Conservation (phyloP, 2,113 vertebrate genomes). For the Hippocampus zosterae region DNA sequence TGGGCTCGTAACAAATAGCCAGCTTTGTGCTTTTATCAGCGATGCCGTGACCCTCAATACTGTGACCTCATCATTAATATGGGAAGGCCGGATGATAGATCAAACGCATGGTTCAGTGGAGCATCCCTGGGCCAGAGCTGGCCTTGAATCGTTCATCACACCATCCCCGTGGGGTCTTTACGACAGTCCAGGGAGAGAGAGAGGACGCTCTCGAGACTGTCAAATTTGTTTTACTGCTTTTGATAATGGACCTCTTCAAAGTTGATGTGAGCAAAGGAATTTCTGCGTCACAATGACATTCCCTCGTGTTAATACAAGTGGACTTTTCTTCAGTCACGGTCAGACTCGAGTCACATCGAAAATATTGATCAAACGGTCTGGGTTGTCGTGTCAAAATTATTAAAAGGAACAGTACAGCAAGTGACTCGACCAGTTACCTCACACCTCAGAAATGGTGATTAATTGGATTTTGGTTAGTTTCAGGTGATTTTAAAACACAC, state of each 20-base stretch:
- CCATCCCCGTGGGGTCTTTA: constrained; percentile 56
- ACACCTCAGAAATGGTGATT: background rate
- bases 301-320: constrained; percentile 26
- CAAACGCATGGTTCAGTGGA: constrained; percentile 70
- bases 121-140: constrained; percentile 62
- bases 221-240: constrained; percentile 68
- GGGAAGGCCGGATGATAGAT: constrained; percentile 71
- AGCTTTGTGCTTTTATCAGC: constrained; percentile 71
- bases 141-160: constrained; percentile 73
- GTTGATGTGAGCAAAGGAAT: constrained; percentile 32
- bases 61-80: constrained; percentile 78
- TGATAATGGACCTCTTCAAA: constrained; percentile 59
- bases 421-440: background rate
- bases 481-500: background rate
- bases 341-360: background rate
- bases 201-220: constrained; percentile 56
- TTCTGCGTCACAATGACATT: constrained; percentile 48
- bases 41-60: constrained; percentile 70
- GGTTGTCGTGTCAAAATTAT: background rate
- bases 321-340: constrained; percentile 12
- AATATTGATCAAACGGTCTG: background rate
- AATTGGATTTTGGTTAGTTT: background rate
- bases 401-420: background rate
- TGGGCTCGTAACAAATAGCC: constrained; percentile 71
- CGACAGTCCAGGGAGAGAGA: constrained; percentile 44